phyloP scores from a whole-genome alignment of 1,140 invertebrate genomes.

The Bilobella aurantiaca region DNA sequence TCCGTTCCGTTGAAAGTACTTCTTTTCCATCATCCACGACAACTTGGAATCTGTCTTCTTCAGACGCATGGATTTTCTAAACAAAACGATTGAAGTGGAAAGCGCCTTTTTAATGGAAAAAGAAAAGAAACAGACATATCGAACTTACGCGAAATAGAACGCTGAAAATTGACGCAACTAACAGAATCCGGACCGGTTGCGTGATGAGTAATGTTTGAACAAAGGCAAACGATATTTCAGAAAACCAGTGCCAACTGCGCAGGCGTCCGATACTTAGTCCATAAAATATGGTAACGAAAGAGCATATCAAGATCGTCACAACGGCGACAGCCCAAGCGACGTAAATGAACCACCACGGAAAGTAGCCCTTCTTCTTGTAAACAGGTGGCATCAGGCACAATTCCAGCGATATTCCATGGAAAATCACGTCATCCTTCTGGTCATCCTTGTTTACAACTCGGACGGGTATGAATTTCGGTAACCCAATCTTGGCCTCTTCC shows the following conservation, averaged over 20 bases:
- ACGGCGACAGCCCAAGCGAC: background rate
- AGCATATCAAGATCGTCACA: background rate
- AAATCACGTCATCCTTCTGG: background rate
- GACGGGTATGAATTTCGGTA: background rate
- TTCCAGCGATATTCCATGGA: background rate
- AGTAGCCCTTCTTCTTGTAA: background rate
- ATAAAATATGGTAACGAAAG: background rate
- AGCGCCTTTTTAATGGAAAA: background rate
- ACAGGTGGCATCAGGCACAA: background rate
- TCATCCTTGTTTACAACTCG: background rate
- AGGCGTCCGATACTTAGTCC: background rate
- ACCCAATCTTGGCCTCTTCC: background rate
- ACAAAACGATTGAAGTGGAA: background rate
- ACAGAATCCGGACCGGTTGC: background rate
- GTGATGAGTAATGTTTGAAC: background rate
- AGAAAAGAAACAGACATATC: background rate
- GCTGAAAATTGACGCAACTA: background rate
- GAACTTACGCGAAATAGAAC: background rate
- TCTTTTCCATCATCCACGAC: background rate
- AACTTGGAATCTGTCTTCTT: conserved; percentile 3
- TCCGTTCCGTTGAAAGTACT: too few species aligned
- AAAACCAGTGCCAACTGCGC: background rate
- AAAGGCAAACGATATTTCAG: background rate
- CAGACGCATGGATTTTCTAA: background rate
- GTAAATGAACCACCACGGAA: background rate